A percentile compares a stretch with the other conserved stretches of the same genome.
Conservation (phyloP, 2,113 vertebrate species). For the Hippocampus guttulatus region DNA sequence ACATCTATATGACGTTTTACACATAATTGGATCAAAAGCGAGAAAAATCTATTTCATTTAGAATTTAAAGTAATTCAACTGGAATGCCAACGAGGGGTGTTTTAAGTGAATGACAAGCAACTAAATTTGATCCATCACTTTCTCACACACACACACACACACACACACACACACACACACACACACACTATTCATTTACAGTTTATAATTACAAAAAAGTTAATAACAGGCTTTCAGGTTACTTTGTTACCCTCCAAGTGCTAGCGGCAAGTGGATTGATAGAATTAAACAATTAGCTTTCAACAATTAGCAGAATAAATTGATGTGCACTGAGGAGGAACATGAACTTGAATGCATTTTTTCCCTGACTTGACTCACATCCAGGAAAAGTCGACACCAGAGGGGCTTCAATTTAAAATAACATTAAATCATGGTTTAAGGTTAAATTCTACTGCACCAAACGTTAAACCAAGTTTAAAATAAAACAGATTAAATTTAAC, state of each 20-base stretch:
- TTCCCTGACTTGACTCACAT: conserved; percentile 1
- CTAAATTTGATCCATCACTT: conserved; percentile 7
- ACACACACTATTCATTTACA: background rate
- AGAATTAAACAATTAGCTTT: conserved; percentile 12
- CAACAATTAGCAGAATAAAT: conserved; percentile 18
- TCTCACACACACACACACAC: background rate
- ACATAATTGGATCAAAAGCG: background rate
- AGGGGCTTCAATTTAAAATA: conserved; percentile 12
- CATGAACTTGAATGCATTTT: conserved; percentile 13
- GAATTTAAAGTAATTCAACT: conserved; percentile 16
- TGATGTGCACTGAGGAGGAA: conserved; percentile 15
- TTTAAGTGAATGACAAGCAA: conserved; percentile 7
- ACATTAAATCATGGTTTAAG: background rate
- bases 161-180: background rate
- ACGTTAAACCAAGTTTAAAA: no score
- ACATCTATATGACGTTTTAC: background rate
- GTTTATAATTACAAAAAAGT: background rate
- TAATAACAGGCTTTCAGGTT: conserved; percentile 5
- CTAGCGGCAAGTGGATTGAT: conserved; percentile 1
- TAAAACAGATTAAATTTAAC: no score
- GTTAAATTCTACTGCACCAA: no score
- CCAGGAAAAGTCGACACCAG: background rate
- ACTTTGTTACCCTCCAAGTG: background rate
- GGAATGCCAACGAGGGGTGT: background rate
- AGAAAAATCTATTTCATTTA: conserved; percentile 8